Evolutionary conservation across 1,140 invertebrate species (phyloP).

Genomic region (Aphaenogaster floridana): DNA sequence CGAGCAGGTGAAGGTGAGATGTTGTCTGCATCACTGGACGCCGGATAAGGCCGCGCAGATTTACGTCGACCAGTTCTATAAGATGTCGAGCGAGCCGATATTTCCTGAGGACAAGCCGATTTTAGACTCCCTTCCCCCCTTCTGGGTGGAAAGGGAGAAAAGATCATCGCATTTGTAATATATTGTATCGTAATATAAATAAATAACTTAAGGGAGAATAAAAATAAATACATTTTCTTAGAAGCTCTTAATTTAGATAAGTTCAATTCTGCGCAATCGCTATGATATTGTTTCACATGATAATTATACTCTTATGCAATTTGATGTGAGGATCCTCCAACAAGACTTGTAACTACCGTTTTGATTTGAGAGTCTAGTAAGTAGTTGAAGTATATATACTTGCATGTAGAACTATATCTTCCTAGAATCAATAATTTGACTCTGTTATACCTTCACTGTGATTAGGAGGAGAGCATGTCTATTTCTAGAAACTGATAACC

Average conservation of each 20-base stretch:
- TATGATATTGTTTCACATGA: neutral
- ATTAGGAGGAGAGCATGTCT: slow-evolving; percentile 34
- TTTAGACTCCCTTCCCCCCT: slow-evolving; percentile 78
- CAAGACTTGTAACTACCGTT: neutral
- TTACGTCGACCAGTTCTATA: slow-evolving; percentile 61
- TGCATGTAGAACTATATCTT: slow-evolving; percentile 7
- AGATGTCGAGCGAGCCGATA: slow-evolving; percentile 74
- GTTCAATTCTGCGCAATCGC: neutral
- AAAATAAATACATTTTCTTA: neutral
- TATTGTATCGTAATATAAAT: slow-evolving; percentile 57
- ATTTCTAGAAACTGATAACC: slow-evolving; percentile 62
- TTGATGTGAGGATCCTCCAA: neutral
- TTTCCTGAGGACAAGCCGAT: slow-evolving; percentile 82
- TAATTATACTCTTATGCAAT: neutral
- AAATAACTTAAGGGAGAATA: slow-evolving; percentile 43
- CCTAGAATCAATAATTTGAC: slow-evolving; percentile 70
- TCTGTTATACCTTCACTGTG: slow-evolving; percentile 45
- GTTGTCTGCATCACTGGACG: slow-evolving; percentile 90
- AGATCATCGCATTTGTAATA: neutral
- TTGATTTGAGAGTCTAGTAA: neutral
- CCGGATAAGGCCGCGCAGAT: slow-evolving; percentile 31
- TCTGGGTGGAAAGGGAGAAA: neutral
- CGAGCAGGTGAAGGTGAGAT: slow-evolving; percentile 91
- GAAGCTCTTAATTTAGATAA: neutral
- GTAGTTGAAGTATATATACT: slow-evolving; percentile 20